phyloP scores from a whole-genome alignment of 2,113 vertebrate genomes.

The Microcebus tavaratra region DNA sequence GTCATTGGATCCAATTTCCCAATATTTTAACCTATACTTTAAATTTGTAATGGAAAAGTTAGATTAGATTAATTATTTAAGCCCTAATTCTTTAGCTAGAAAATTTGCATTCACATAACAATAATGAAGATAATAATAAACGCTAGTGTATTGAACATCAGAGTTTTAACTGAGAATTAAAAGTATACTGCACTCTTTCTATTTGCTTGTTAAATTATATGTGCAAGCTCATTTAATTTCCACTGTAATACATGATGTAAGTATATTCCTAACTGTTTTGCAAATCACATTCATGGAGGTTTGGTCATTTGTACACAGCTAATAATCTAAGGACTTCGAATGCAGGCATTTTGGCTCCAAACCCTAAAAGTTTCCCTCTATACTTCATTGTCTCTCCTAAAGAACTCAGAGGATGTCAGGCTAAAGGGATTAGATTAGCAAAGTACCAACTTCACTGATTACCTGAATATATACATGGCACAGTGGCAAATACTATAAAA shows the following conservation, averaged over 20 bases:
- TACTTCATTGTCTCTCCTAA: not conserved
- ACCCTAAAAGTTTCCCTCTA: not conserved
- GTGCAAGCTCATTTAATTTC: not conserved
- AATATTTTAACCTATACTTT: not conserved
- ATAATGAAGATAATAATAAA: not conserved
- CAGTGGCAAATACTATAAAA: not conserved
- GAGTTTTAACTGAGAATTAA: not conserved
- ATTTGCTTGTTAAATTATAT: not conserved
- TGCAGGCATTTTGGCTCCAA: not conserved
- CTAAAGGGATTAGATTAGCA: not conserved
- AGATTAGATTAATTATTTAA: not conserved
- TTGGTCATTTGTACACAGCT: not conserved
- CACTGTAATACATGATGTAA: not conserved
- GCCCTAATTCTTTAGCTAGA: not conserved
- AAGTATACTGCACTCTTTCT: not conserved
- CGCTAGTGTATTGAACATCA: not conserved
- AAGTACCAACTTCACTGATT: not conserved
- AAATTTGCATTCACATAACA: not conserved
- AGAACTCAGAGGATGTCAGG: not conserved
- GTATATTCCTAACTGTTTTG: not conserved
- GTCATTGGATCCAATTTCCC: not conserved
- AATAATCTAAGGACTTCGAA: not conserved
- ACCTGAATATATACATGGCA: not conserved
- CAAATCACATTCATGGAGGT: not conserved
- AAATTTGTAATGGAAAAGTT: not conserved